Evolutionary conservation across 2,797 vertebrate species (phyloP).

Genomic region (Acipenser transmontanus): DNA sequence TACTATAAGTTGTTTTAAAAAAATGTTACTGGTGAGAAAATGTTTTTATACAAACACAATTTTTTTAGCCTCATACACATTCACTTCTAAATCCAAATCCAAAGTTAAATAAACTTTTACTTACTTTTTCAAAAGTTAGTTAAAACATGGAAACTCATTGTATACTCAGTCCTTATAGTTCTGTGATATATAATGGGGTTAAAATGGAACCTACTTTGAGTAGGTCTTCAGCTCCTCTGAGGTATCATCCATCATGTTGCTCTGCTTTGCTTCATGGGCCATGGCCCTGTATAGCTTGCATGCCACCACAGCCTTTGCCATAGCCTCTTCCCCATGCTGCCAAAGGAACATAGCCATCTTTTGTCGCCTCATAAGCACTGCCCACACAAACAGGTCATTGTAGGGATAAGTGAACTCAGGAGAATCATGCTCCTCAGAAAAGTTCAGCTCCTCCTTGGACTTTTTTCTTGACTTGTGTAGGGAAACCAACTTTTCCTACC

Average conservation of each 20-base stretch:
- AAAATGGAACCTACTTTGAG: constrained; percentile 70
- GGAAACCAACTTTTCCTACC: constrained; percentile 59
- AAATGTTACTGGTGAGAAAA: no score
- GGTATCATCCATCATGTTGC: constrained; percentile 80
- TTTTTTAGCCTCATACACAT: no score
- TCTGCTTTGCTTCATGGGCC: constrained; percentile 79
- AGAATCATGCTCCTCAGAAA: constrained; percentile 39
- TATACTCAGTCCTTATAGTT: no score
- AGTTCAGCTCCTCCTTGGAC: constrained; percentile 38
- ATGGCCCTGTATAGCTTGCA: constrained; percentile 88
- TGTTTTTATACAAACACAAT: no score
- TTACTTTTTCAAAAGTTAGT: no score
- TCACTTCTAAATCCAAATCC: no score
- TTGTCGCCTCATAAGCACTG: constrained; percentile 89
- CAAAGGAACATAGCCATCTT: constrained; percentile 96
- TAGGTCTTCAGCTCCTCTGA: constrained; percentile 79
- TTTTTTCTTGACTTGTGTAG: constrained; percentile 47
- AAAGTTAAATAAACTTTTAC: no score
- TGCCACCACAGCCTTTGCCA: constrained; percentile 84
- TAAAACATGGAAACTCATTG: no score
- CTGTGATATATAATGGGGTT: no score
- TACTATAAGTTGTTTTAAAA: no score
- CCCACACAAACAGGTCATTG: constrained; percentile 95
- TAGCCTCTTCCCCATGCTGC: constrained; percentile 88
- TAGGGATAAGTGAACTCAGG: constrained; percentile 69